Evolutionary conservation across 2,113 vertebrate genomes (phyloP).

Genomic region (Barnardius zonarius): DNA sequence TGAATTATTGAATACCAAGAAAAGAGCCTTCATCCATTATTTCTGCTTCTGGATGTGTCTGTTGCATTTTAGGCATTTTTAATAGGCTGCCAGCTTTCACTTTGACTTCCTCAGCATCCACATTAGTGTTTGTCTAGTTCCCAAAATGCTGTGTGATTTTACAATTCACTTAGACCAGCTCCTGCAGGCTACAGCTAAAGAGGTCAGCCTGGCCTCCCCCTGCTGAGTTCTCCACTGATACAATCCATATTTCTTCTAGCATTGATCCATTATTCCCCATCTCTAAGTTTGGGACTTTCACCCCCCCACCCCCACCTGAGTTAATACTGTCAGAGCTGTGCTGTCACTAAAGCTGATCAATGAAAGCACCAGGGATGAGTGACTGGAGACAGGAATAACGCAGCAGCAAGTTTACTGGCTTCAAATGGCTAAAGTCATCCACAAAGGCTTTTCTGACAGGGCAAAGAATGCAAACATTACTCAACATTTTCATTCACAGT

Average conservation of each 20-base stretch:
- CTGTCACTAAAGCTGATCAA: background rate
- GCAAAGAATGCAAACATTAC: background rate
- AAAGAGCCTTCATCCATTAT: background rate
- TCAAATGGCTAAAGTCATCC: background rate
- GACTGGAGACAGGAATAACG: background rate
- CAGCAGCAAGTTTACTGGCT: background rate
- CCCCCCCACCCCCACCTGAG: rapidly evolving
- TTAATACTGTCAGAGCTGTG: background rate
- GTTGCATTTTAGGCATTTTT: background rate
- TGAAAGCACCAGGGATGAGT: background rate
- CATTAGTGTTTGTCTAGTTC: background rate
- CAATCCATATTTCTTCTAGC: background rate
- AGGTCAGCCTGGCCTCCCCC: background rate
- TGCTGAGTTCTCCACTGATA: background rate
- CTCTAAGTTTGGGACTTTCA: background rate
- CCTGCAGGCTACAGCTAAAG: background rate
- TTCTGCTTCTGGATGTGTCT: background rate
- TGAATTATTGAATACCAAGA: background rate
- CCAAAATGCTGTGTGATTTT: background rate
- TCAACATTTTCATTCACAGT: background rate
- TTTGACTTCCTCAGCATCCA: background rate
- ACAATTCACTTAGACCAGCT: background rate
- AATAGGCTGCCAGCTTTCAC: background rate
- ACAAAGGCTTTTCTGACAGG: background rate
- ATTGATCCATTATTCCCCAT: background rate